Percentiles rank a stretch among this genome's conserved stretches.
phyloP scores from a whole-genome alignment of 1,140 invertebrate species.

The Pissodes strobi region DNA sequence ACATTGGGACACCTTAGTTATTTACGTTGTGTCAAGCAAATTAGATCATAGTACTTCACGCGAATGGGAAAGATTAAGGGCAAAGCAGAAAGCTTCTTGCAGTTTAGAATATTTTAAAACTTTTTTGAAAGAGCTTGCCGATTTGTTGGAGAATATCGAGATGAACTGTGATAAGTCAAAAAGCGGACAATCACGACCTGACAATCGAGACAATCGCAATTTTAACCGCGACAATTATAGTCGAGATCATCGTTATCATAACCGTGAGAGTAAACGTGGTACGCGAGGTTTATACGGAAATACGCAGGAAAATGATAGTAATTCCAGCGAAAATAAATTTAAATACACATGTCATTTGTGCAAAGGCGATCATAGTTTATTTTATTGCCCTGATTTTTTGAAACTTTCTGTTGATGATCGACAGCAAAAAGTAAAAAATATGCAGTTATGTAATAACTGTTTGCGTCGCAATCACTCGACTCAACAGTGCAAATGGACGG shows the following conservation, averaged over 20 bases:
- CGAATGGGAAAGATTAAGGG: constrained; percentile 42
- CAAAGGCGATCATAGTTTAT: no score
- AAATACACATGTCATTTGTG: no score
- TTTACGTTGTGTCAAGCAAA: constrained; percentile 36
- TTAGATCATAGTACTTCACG: constrained; percentile 34
- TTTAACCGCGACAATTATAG: constrained; percentile 12
- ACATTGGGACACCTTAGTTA: constrained; percentile 30
- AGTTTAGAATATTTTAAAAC: constrained; percentile 1
- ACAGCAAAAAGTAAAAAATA: constrained; percentile 21
- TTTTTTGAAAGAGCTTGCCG: constrained; percentile 7
- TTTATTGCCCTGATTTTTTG: no score
- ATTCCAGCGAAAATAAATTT: no score
- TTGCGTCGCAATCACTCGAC: constrained; percentile 15
- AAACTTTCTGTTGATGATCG: constrained; percentile 18
- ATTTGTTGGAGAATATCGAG: constrained; percentile 17
- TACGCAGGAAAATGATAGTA: not conserved
- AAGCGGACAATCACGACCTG: not conserved
- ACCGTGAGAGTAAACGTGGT: not conserved
- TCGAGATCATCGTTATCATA: constrained; percentile 5
- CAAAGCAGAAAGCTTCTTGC: not conserved
- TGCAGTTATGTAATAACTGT: constrained; percentile 33
- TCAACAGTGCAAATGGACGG: constrained; percentile 32
- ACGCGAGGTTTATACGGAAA: no score
- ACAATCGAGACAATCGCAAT: constrained; percentile 3
- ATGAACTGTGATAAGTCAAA: not conserved